phyloP scores from a whole-genome alignment of 1,140 invertebrate species.

The Bombus soroeensis region DNA sequence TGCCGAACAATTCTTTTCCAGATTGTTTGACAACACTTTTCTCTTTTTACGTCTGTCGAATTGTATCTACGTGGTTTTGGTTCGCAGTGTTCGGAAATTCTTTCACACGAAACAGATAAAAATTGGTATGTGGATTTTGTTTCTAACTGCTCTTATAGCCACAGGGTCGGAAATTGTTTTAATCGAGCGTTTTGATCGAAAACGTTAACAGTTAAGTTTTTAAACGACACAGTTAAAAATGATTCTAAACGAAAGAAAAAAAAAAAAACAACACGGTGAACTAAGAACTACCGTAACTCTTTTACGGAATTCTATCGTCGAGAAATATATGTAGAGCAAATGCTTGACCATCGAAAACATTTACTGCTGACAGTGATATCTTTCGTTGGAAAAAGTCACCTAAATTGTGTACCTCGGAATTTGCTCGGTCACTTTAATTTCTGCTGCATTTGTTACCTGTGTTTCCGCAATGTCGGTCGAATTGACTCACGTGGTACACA shows the following conservation, averaged over 20 bases:
- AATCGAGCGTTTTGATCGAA: not conserved
- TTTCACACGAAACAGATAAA: not conserved
- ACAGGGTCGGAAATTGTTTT: not conserved
- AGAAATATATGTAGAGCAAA: not conserved
- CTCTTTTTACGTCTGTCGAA: not conserved
- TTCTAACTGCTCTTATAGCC: too few species aligned
- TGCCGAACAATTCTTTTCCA: not conserved
- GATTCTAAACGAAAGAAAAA: too few species aligned
- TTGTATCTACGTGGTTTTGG: not conserved
- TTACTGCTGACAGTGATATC: not conserved
- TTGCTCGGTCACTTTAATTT: not conserved
- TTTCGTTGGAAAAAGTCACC: not conserved
- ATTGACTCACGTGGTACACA: not conserved
- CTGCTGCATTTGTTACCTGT: not conserved
- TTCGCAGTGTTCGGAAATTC: not conserved
- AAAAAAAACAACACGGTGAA: too few species aligned
- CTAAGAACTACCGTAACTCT: too few species aligned
- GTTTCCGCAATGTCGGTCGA: slow-evolving; percentile 1
- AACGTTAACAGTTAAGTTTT: not conserved
- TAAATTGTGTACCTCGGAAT: not conserved
- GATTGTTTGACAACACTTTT: not conserved
- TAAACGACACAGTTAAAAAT: not conserved
- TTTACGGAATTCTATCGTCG: too few species aligned
- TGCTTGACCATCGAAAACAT: not conserved
- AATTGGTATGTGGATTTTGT: not conserved